These are phyloP conservation scores for Drosophila borealis DNA, from an alignment of 2,888 invertebrate species.

Conservation along the genomic window DNA sequence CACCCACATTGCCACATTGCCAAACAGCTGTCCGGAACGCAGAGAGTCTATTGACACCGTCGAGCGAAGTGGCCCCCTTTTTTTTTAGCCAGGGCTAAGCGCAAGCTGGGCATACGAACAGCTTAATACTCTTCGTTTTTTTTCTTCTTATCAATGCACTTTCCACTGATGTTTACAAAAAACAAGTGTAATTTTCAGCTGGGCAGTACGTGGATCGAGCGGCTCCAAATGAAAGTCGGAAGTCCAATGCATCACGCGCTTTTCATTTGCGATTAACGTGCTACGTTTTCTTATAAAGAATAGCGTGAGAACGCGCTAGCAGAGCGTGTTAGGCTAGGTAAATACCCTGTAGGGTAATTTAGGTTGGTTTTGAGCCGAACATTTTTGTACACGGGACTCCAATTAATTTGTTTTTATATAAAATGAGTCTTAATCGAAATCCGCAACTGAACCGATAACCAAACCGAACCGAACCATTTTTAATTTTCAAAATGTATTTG, in stretches of 20 bases:
- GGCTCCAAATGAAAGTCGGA: slow-evolving; percentile 11
- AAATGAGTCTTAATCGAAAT: too few species aligned
- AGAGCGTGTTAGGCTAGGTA: accelerated
- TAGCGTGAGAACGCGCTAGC: background rate
- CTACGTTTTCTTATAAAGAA: slow-evolving; percentile 9
- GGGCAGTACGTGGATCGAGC: slow-evolving; percentile 1
- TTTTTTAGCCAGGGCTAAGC: background rate
- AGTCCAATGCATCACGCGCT: slow-evolving; percentile 25
- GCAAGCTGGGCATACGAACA: background rate
- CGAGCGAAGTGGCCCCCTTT: background rate
- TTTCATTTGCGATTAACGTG: slow-evolving; percentile 15
- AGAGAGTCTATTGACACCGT: slow-evolving; percentile 41
- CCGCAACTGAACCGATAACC: too few species aligned
- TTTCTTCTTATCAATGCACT: background rate
- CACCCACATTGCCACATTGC: slow-evolving; percentile 50
- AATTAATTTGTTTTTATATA: background rate
- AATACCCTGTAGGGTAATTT: background rate
- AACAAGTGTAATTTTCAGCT: background rate
- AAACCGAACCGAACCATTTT: too few species aligned
- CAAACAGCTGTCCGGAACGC: slow-evolving; percentile 34
- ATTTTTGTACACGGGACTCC: too few species aligned
- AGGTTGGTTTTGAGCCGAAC: too few species aligned
- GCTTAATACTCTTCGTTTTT: background rate
- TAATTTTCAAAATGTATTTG: too few species aligned
- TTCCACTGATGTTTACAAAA: background rate